Conservation (phyloP, 2,888 invertebrate genomes). For the Deilephila porcellus region DNA sequence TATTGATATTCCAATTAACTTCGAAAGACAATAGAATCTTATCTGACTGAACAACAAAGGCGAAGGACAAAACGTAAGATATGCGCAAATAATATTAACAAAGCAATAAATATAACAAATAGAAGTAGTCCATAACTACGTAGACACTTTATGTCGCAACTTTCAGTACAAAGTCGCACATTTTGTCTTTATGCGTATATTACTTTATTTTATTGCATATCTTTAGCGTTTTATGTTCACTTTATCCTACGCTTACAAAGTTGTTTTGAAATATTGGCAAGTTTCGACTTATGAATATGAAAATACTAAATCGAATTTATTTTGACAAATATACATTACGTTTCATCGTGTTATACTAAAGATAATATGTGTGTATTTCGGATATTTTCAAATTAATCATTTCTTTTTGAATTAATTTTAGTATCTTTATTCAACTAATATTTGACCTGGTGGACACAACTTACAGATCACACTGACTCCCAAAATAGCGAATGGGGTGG, state of each 20-base stretch:
- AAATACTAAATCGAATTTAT: neutral
- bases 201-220: conserved; percentile 19
- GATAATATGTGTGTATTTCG: too few relatives aligned
- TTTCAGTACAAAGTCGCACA: conserved; percentile 2
- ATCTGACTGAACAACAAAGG: too few relatives aligned
- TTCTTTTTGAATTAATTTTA: too few relatives aligned
- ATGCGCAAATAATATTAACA: neutral
- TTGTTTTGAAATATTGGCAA: neutral
- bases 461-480: too few relatives aligned
- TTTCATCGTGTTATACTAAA: too few relatives aligned
- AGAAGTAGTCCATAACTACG: neutral
- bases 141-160: conserved; percentile 22
- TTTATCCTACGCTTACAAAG: conserved; percentile 4
- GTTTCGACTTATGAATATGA: neutral
- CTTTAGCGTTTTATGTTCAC: conserved; percentile 4
- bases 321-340: neutral
- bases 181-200: conserved; percentile 2
- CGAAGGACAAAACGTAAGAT: too few relatives aligned
- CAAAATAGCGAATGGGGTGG: too few relatives aligned
- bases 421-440: too few relatives aligned
- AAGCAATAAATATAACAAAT: neutral
- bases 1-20: too few relatives aligned
- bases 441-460: too few relatives aligned
- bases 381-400: too few relatives aligned
- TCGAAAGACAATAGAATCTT: too few relatives aligned